phyloP scores from a whole-genome alignment of 1,140 invertebrate species.

The Camponotus vicinus region DNA sequence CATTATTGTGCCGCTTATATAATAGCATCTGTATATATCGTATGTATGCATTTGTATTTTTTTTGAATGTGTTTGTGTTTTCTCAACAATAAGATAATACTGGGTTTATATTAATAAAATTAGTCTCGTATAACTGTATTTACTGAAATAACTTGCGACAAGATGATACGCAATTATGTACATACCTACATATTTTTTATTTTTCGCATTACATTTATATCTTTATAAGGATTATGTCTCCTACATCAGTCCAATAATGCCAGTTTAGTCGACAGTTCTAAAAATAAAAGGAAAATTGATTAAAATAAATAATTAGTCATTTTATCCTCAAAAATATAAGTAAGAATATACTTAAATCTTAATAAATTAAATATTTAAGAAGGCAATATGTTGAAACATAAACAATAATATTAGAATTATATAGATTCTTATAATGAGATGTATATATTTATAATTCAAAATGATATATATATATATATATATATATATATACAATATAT shows the following conservation, averaged over 20 bases:
- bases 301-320: background rate
- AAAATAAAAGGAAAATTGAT: conserved; percentile 66
- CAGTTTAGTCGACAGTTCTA: conserved; percentile 80
- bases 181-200: conserved; percentile 65
- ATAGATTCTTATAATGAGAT: background rate
- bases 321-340: background rate
- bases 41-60: conserved; percentile 23
- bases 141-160: conserved; percentile 54
- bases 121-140: conserved; percentile 62
- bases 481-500: too few species aligned
- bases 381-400: conserved; percentile 4
- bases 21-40: conserved; percentile 10
- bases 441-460: conserved; percentile 16
- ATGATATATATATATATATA: background rate
- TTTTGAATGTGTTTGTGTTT: conserved; percentile 58
- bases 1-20: background rate
- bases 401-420: conserved; percentile 11
- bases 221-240: conserved; percentile 9
- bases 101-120: conserved; percentile 69
- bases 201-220: conserved; percentile 45
- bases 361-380: conserved; percentile 37
- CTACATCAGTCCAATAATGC: background rate
- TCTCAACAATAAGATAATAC: conserved; percentile 73
- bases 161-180: conserved; percentile 69
- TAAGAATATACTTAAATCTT: conserved; percentile 25